Conservation (phyloP, 2,888 invertebrate species). For the Tromatobia lineatoria region DNA sequence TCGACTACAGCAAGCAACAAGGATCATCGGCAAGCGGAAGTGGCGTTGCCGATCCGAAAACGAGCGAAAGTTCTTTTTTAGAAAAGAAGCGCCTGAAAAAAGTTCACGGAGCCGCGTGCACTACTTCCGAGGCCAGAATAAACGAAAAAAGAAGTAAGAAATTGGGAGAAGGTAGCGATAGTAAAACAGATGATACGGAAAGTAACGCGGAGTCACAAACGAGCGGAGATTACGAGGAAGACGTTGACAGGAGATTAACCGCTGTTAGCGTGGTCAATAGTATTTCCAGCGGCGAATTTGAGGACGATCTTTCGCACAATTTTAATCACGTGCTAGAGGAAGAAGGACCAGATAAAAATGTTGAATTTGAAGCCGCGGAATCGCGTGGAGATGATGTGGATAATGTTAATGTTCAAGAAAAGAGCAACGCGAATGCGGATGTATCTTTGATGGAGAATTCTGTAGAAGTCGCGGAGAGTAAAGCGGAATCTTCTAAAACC, state of each 20-base stretch:
- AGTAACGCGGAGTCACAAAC: background rate
- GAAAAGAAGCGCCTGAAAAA: conserved; percentile 71
- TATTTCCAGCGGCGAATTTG: background rate
- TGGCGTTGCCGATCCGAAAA: conserved; percentile 64
- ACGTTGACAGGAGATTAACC: conserved; percentile 13
- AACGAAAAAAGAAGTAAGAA: conserved; percentile 74
- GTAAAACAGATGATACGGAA: background rate
- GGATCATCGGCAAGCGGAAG: background rate
- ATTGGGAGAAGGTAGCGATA: conserved; percentile 37
- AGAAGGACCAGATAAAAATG: conserved; percentile 17
- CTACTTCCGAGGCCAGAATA: conserved; percentile 70
- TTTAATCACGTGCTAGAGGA: background rate
- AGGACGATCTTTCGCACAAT: conserved; percentile 4
- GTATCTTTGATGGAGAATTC: background rate
- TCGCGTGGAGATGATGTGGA: background rate
- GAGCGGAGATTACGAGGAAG: conserved; percentile 32
- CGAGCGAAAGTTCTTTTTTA: conserved; percentile 73
- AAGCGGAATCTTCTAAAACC: background rate
- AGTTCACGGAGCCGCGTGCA: conserved; percentile 70
- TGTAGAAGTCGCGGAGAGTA: background rate
- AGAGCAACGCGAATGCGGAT: background rate
- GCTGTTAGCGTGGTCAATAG: background rate
- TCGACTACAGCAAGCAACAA: conserved; percentile 76
- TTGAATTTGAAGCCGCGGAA: background rate
- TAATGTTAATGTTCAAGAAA: background rate